Evolutionary conservation across 2,797 vertebrate species (phyloP).

Genomic region (Lycodopsis pacificus): DNA sequence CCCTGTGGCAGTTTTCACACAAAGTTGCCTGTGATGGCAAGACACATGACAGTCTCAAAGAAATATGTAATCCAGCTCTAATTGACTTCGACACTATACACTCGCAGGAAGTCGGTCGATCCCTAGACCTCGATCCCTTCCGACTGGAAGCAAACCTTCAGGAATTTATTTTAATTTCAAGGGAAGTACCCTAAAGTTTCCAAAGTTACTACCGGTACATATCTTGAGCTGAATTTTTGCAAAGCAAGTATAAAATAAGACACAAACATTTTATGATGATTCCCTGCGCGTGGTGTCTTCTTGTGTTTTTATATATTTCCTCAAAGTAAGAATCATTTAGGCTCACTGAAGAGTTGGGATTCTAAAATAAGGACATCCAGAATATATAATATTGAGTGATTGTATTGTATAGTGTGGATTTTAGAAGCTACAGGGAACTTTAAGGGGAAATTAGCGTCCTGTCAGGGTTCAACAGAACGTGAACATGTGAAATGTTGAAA

Average conservation of each 20-base stretch:
- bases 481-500: not conserved
- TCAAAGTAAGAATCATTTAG: not conserved
- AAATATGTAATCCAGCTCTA: slow-evolving; percentile 1
- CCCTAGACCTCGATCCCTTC: too few species aligned
- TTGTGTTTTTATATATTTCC: not conserved
- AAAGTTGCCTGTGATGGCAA: slow-evolving; percentile 26
- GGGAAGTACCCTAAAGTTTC: not conserved
- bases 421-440: not conserved
- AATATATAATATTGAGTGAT: not conserved
- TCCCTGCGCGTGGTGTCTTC: not conserved
- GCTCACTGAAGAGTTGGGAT: not conserved
- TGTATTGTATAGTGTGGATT: not conserved
- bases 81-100: not conserved
- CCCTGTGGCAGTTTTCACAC: slow-evolving; percentile 41
- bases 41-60: not conserved
- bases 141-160: not conserved
- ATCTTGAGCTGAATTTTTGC: not conserved
- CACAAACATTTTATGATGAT: not conserved
- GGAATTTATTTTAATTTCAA: not conserved
- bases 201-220: not conserved
- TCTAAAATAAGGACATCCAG: not conserved
- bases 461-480: not conserved
- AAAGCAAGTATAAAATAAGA: not conserved
- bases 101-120: not conserved
- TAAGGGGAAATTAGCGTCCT: not conserved